Conservation (phyloP, 2,888 invertebrate species). For the Brachypalpus laphriformis region DNA sequence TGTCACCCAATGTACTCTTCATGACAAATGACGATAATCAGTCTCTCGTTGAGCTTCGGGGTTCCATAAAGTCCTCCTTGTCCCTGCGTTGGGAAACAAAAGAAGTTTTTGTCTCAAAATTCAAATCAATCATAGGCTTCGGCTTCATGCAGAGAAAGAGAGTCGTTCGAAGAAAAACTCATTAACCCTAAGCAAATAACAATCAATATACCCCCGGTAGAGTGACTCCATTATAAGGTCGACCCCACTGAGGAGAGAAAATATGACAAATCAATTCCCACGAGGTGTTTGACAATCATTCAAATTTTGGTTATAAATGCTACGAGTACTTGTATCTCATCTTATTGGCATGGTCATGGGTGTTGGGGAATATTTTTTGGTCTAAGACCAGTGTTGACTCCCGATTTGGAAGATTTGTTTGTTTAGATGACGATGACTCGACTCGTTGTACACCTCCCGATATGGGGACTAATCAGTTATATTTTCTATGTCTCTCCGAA, state of each 20-base stretch:
- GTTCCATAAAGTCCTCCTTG: background rate
- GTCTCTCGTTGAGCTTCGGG: background rate
- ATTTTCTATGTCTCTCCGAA: too few relatives aligned
- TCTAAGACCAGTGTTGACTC: too few relatives aligned
- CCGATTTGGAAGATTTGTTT: too few relatives aligned
- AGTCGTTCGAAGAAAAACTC: background rate
- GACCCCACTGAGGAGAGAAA: background rate
- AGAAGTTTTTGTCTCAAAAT: too few relatives aligned
- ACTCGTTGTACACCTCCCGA: background rate
- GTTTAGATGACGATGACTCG: too few relatives aligned
- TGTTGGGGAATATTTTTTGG: background rate
- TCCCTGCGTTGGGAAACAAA: too few relatives aligned
- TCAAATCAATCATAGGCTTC: background rate
- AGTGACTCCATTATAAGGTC: too few relatives aligned
- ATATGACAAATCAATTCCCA: background rate
- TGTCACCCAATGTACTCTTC: background rate
- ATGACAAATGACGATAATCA: conserved; percentile 3
- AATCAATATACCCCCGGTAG: background rate
- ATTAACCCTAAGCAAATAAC: background rate
- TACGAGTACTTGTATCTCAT: too few relatives aligned
- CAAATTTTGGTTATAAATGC: background rate
- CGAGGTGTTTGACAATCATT: background rate
- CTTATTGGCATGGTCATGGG: too few relatives aligned
- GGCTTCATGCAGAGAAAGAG: too few relatives aligned
- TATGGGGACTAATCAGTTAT: too few relatives aligned